phyloP scores from a whole-genome alignment of 2,113 vertebrate species.

The Plecturocebus donacophilus region DNA sequence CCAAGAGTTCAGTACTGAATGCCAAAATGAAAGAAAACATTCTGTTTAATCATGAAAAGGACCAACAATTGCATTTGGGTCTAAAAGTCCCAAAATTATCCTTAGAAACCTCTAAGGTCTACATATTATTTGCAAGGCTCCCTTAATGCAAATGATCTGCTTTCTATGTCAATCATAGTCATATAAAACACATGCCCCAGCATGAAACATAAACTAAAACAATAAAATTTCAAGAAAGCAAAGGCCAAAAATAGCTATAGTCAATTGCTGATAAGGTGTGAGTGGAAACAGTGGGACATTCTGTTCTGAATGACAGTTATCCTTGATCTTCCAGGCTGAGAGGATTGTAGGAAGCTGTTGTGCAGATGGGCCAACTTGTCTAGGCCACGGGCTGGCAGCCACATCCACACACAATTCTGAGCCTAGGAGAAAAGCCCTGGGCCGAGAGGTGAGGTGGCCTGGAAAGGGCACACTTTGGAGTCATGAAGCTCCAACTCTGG shows the following conservation, averaged over 20 bases:
- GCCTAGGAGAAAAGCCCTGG: neutral
- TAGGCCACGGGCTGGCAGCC: neutral
- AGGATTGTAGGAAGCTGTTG: neutral
- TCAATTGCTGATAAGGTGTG: neutral
- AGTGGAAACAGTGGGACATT: neutral
- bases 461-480: neutral
- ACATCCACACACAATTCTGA: neutral
- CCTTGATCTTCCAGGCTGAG: neutral
- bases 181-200: constrained; percentile 38
- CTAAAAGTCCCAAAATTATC: neutral
- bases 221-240: neutral
- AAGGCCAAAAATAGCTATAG: neutral
- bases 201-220: constrained; percentile 22
- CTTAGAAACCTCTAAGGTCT: constrained; percentile 41
- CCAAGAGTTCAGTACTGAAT: neutral
- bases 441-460: neutral
- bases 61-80: constrained; percentile 2
- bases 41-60: constrained; percentile 30
- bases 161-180: constrained; percentile 56
- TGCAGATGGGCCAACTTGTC: neutral
- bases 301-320: neutral
- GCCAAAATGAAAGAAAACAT: neutral
- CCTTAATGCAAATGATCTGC: constrained; percentile 42
- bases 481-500: neutral
- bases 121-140: constrained; percentile 50